Conservation (phyloP, 2,797 vertebrate genomes). For the Tragelaphus oryx region DNA sequence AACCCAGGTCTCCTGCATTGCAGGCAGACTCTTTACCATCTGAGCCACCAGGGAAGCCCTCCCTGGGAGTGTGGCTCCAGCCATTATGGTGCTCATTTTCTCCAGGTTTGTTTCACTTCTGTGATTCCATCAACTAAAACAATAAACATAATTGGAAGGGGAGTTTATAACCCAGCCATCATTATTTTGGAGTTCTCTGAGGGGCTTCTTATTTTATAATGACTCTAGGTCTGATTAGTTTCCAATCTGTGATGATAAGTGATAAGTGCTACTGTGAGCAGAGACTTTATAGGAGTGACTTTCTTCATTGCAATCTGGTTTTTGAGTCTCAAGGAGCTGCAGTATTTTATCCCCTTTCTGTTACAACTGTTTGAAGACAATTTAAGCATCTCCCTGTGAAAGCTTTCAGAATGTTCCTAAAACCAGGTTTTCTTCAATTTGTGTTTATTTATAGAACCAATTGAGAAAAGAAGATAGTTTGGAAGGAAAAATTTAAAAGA, state of each 20-base stretch:
- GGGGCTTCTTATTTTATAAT: not conserved
- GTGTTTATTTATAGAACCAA: not conserved
- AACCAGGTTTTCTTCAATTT: not conserved
- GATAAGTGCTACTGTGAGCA: not conserved
- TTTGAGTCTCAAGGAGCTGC: not conserved
- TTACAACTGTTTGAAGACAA: not conserved
- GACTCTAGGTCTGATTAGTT: not conserved
- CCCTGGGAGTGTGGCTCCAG: not conserved
- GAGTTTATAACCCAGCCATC: not conserved
- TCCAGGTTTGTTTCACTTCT: conserved; percentile 19
- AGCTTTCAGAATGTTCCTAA: not conserved
- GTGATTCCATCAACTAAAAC: not conserved
- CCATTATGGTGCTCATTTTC: fast-evolving
- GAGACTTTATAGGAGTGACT: not conserved
- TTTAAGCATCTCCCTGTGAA: not conserved
- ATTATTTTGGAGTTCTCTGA: not conserved
- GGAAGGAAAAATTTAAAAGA: not conserved
- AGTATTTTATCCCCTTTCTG: not conserved
- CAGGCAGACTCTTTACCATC: not conserved
- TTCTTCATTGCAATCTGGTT: not conserved
- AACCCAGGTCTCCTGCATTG: not conserved
- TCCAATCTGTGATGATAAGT: not conserved
- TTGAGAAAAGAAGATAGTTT: not conserved
- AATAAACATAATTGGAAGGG: not conserved
- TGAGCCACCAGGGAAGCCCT: not conserved